phyloP scores from a whole-genome alignment of 2,888 invertebrate genomes.

The Drosophila fungiperda region DNA sequence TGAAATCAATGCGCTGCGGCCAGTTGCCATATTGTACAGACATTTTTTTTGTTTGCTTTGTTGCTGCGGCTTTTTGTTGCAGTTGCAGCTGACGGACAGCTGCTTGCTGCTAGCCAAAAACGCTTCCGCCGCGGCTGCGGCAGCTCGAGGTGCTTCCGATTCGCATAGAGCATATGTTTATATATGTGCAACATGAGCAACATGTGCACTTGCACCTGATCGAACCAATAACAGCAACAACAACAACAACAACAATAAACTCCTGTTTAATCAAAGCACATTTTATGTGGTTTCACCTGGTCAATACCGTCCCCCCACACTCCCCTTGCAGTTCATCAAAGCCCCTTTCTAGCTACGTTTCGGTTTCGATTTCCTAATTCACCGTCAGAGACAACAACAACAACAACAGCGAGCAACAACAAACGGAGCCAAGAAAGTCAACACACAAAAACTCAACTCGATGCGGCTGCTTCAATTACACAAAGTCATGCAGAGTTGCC shows the following conservation, averaged over 20 bases:
- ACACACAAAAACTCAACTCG: slow-evolving; percentile 46
- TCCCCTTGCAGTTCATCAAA: neutral
- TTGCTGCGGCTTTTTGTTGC: slow-evolving; percentile 26
- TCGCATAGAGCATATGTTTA: slow-evolving; percentile 13
- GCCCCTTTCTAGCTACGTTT: slow-evolving; percentile 42
- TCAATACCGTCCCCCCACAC: neutral
- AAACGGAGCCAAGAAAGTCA: slow-evolving; percentile 59
- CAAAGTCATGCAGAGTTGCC: slow-evolving; percentile 70
- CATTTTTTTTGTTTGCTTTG: neutral
- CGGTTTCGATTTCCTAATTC: slow-evolving; percentile 79
- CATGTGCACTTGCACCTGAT: slow-evolving; percentile 70
- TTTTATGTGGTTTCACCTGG: slow-evolving; percentile 46
- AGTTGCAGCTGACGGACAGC: slow-evolving; percentile 47
- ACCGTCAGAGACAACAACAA: slow-evolving; percentile 40
- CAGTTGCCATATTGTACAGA: slow-evolving; percentile 30
- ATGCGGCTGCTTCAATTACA: slow-evolving; percentile 76
- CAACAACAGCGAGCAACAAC: slow-evolving; percentile 1
- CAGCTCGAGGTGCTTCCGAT: slow-evolving; percentile 57
- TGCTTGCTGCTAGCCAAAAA: slow-evolving; percentile 33
- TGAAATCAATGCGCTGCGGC: slow-evolving; percentile 73
- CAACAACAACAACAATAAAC: neutral
- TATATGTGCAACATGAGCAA: slow-evolving; percentile 33
- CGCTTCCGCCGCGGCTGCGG: slow-evolving; percentile 72
- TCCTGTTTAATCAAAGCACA: slow-evolving; percentile 21
- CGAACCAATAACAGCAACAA: slow-evolving; percentile 10